Base-by-base conservation (phyloP, 2,888 invertebrate genomes). In the Salpingus planirostris region DNA sequence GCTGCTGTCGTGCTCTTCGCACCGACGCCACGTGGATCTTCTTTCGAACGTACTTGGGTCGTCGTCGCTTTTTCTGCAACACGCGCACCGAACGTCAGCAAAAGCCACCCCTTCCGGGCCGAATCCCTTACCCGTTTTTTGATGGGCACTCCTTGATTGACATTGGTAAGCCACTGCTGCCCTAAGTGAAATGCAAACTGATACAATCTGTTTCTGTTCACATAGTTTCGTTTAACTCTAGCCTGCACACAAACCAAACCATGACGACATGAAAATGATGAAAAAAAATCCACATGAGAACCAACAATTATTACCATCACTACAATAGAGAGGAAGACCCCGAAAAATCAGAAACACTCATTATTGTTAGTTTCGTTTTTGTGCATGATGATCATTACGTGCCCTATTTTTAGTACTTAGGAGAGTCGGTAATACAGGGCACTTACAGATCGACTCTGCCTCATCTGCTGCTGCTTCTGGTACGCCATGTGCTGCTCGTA, bases 31-130 rank as follows among this genome's bases (percentile, higher is more conserved):
- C 81, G 69, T 87, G 87, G 68, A 84, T 78, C 70, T 89, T 89
- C 74, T 83, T 79, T 74, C 86, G 75, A 70, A 85, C 78, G 74
- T 88, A 86, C 69, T 81, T 82, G 69, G 81, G 76, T 67, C 76
- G 73, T 69, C 72, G 75, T 76, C 79, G 67, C 68, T 77, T 74
- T 76, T 80, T 80, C 81, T 81, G 65, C 37, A 46, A 37, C 5
- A 15, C 15, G 10, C 3, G 10, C 4, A 27, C n/a, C 3, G 2
- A 11, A 24, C 10, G 13, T 11, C 13, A 10, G 11, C 3, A 8
- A 23, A 11, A 8, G 23, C 11, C n/a, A n/a, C n/a, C n/a, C n/a
- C n/a, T n/a, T n/a, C 5, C 23, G 10, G 10, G 23, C 4, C 23
- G 10, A 18, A 18, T 18, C 8, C 18, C 18, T 68, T 69, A 77